phyloP scores from a whole-genome alignment of 2,113 vertebrate species.

The Scopus umbretta region DNA sequence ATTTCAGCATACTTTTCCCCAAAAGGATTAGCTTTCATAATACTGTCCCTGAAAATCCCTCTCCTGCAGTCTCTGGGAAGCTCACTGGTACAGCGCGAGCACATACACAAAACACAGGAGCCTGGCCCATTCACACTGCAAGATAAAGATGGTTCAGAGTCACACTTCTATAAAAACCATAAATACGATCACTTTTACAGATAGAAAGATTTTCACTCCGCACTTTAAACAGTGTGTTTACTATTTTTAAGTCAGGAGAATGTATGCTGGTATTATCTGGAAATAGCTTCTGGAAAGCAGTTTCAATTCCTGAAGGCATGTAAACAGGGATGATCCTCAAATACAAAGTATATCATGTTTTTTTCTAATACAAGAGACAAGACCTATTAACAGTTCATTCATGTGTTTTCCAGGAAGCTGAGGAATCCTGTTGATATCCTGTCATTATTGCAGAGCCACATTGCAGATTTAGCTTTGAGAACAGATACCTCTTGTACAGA shows the following conservation, averaged over 20 bases:
- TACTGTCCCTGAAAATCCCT: neutral
- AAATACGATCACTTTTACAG: neutral
- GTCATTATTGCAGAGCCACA: neutral
- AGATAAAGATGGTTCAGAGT: neutral
- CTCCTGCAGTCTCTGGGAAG: neutral
- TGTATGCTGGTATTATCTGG: neutral
- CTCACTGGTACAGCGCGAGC: neutral
- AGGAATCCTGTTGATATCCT: neutral
- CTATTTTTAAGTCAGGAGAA: neutral
- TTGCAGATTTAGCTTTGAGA: neutral
- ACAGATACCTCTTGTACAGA: slow-evolving; percentile 1
- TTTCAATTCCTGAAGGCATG: neutral
- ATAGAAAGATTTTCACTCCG: neutral
- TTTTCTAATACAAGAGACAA: neutral
- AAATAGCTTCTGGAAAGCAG: neutral
- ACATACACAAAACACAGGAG: neutral
- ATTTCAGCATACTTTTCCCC: neutral
- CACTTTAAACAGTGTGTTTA: neutral
- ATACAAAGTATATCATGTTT: neutral
- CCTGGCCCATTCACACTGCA: neutral
- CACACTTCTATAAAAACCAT: neutral
- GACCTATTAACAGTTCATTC: neutral
- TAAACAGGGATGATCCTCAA: neutral
- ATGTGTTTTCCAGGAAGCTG: neutral
- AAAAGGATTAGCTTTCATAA: neutral